Conservation (phyloP, 2,888 invertebrate species). For the Drosophila merina region DNA sequence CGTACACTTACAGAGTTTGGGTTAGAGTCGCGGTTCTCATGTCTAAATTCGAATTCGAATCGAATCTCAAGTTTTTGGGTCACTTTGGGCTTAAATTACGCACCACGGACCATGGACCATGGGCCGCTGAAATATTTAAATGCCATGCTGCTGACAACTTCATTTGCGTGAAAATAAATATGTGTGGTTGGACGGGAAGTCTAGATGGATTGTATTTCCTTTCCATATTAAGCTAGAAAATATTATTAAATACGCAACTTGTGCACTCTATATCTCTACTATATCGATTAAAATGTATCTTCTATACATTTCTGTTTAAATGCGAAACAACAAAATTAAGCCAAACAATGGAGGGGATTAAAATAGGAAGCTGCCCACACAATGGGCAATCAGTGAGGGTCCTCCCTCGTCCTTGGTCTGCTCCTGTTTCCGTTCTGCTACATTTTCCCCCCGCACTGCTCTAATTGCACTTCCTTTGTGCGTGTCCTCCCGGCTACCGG, state of each 20-base stretch:
- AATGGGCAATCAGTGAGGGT: conserved; percentile 63
- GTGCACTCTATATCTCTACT: background rate
- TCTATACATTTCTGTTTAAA: conserved; percentile 12
- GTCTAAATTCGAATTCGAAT: conserved; percentile 31
- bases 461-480: conserved; percentile 64
- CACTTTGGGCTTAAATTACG: conserved; percentile 78
- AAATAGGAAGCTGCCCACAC: conserved; percentile 59
- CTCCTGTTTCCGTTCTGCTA: conserved; percentile 13
- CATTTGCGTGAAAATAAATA: conserved; percentile 49
- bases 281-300: background rate
- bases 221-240: background rate
- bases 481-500: conserved; percentile 6
- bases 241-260: background rate
- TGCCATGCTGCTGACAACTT: conserved; percentile 68
- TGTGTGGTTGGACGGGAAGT: conserved; percentile 19
- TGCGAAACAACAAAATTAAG: conserved; percentile 56
- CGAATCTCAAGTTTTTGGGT: conserved; percentile 65
- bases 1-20: conserved; percentile 28
- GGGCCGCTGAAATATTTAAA: conserved; percentile 65
- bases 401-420: conserved; percentile 23
- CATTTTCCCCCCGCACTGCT: conserved; percentile 10
- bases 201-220: conserved; percentile 1
- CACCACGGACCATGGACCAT: conserved; percentile 48
- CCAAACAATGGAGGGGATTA: conserved; percentile 68
- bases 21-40: conserved; percentile 41